Evolutionary conservation across 2,797 vertebrate species (phyloP).

Genomic region (Bryconaethiops microstoma): DNA sequence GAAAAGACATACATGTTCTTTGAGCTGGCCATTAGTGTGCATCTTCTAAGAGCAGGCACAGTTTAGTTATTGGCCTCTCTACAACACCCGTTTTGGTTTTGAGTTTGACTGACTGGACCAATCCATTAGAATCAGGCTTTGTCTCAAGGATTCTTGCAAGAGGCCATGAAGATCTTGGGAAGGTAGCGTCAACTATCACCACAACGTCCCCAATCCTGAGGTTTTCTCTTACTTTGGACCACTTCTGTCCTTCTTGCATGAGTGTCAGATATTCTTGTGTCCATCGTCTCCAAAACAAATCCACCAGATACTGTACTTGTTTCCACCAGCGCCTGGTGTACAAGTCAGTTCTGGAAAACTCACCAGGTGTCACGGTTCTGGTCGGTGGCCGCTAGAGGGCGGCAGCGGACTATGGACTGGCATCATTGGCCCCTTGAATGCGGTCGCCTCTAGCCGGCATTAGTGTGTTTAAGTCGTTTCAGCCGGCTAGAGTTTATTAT

Average conservation of each 20-base stretch:
- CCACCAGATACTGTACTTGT: constrained; percentile 43
- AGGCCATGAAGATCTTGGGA: not conserved
- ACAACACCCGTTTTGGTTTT: constrained; percentile 13
- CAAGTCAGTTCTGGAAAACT: constrained; percentile 33
- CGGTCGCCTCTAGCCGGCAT: too few species aligned
- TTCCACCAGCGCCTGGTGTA: constrained; percentile 25
- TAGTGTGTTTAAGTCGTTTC: too few species aligned
- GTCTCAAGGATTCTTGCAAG: too few species aligned
- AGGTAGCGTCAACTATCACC: constrained; percentile 21
- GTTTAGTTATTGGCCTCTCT: not conserved
- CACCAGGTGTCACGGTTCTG: too few species aligned
- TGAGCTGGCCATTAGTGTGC: too few species aligned
- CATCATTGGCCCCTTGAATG: too few species aligned
- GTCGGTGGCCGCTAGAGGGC: too few species aligned
- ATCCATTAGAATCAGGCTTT: too few species aligned
- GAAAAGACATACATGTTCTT: too few species aligned
- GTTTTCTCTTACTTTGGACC: constrained; percentile 18
- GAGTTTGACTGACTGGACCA: constrained; percentile 3
- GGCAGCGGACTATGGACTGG: too few species aligned
- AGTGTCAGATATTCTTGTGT: constrained; percentile 4
- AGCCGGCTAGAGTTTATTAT: too few species aligned
- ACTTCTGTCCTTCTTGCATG: constrained; percentile 31
- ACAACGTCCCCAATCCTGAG: not conserved
- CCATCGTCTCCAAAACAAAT: constrained; percentile 6
- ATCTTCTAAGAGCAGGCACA: not conserved